Evolutionary conservation across 2,888 invertebrate genomes (phyloP).

Genomic region (Eristalis arbustorum): DNA sequence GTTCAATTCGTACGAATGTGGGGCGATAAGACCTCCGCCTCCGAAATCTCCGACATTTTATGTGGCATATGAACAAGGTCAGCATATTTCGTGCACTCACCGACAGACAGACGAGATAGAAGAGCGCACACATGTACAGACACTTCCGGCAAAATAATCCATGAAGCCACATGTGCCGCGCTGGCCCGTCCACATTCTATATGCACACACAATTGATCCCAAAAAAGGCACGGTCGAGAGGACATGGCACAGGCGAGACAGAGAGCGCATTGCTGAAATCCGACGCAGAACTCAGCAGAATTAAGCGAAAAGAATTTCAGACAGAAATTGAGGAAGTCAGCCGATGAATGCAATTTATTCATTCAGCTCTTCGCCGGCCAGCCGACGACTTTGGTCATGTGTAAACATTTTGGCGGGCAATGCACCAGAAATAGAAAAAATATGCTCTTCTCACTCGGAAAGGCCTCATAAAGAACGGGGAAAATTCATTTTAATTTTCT

Average conservation of each 20-base stretch:
- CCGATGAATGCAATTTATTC: background rate
- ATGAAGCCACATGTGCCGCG: background rate
- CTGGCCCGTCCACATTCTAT: background rate
- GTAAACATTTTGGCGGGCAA: slow-evolving; percentile 18
- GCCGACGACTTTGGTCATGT: background rate
- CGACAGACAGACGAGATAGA: background rate
- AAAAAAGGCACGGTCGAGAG: background rate
- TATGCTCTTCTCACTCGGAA: background rate
- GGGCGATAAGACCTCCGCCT: background rate
- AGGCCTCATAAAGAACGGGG: background rate
- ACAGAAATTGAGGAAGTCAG: background rate
- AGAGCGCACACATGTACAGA: background rate
- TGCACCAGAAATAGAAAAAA: slow-evolving; percentile 49
- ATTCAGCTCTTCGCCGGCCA: background rate
- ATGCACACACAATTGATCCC: background rate
- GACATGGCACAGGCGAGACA: background rate
- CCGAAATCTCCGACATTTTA: background rate
- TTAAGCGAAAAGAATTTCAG: background rate
- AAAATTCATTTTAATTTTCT: background rate
- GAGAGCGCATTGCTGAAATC: background rate
- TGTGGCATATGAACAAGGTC: background rate
- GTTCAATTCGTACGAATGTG: background rate
- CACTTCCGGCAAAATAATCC: background rate
- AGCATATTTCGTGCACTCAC: background rate
- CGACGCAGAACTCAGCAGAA: background rate